Base-by-base conservation (phyloP, 2,113 vertebrate genomes). In the Pedionomus torquatus region DNA sequence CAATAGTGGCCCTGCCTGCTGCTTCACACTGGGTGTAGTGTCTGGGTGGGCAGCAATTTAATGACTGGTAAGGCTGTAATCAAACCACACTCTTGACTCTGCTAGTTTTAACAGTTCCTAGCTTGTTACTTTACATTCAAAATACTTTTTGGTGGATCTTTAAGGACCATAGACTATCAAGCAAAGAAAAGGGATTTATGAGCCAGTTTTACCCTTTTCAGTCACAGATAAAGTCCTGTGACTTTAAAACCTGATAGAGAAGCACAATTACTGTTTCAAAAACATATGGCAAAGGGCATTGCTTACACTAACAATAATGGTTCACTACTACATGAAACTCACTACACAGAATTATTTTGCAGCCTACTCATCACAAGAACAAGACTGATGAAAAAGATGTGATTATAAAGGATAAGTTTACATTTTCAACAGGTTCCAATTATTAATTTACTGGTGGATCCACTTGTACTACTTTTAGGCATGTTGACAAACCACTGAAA, bases 401-500 rank as follows among this genome's bases (percentile, higher is more conserved):
- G 17, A 43, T 74, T 82, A 60, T 57, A 83, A 93, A 79, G 41
- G 19, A 43, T 84, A 51, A 60, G 9, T 76, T 94, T 33, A 41
- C 26, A 70, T 57, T 94, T 94, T 78, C 89, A 86, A 4, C 57
- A 82, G 16, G 21, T 61, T 64, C 13, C 54, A 77, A 25, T 72
- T 88, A 69, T 44, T 91, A 72, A 65, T 77, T 85, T 86, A 74
- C 4, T 8, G 35, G 24, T 58, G 3, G 1, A 85, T 72, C 48
- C 13, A 60, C 52, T 57, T 60, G 21, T 87, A 79, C 9, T 7
- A 19, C 28, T 87, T 76, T 87, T 60, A 85, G 28, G 33, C 33
- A 90, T 52, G 48, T 51, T 94, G 84, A 61, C 37, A 95, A 95
- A 86, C 31, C 82, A 54, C 17, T 65, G 49, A 93, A 91, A 85